Base-by-base conservation (phyloP, 2,888 invertebrate species). In the Epiblema foenella region DNA sequence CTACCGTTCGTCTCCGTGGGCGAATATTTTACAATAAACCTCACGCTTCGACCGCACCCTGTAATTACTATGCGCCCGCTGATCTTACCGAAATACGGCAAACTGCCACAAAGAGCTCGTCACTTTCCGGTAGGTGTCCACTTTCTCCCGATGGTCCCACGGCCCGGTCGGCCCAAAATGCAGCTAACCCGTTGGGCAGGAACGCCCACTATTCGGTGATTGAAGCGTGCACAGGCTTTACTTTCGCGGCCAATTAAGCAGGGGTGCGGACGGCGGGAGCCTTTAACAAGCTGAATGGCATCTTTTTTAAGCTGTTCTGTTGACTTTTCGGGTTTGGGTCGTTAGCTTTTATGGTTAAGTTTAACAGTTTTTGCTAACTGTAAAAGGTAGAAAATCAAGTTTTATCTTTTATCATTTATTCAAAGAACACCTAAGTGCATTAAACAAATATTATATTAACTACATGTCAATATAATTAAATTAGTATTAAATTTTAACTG, bases 111-210 rank as follows among this genome's bases (percentile, higher is more conserved):
- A 86, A 85, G 85, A 88, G 87, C 84, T 87, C 88, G 88, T 83
- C 83, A 83, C 79, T 82, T 80, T 82, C 80, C 76, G 76, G 78
- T 83, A 70, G 63, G 67, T 63, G 33, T 73, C 69, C 76, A 93
- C 93, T 93, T 93, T 93, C 92, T 88, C 92, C 90, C 77, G 82
- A 79, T 85, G 83, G 83, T 91, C 91, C 88, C 91, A 91, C 90
- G 91, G 84, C 91, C 86, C 81, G 88, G 88, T 88, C 90, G 87
- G 76, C 81, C 79, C 81, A 77, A 82, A 84, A 84, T 80, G 74
- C 76, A 73, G 42, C 75, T 79, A 84, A 86, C 89, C 82, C 79
- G 89, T 87, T 85, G 77, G 82, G 78, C 87, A 80, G 91, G 89
- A 91, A 90, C 92, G 90, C 91, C 93, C 92, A 91, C 91, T 81